Conservation (phyloP, 2,888 invertebrate species). For the Leucozona laternaria region DNA sequence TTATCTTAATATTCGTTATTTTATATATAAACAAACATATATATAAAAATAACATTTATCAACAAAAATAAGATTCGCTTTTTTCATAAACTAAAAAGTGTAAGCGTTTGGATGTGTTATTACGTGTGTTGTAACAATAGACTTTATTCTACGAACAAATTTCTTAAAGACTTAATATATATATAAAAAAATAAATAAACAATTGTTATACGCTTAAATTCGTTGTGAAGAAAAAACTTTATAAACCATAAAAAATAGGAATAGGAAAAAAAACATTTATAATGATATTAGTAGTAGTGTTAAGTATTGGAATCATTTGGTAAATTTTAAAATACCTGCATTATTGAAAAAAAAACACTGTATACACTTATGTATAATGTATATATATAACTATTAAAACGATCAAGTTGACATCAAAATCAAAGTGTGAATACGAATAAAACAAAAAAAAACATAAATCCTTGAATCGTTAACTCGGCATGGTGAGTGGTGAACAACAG, state of each 20-base stretch:
- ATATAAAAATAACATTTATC: conserved; percentile 22
- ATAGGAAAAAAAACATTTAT: not conserved
- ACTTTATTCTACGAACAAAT: conserved; percentile 27
- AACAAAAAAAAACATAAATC: not conserved
- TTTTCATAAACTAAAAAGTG: not conserved
- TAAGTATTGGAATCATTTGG: not conserved
- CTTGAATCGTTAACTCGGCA: conserved; percentile 51
- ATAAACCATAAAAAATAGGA: conserved; percentile 3
- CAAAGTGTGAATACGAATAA: not conserved
- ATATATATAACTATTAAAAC: not conserved
- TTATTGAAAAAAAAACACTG: conserved; percentile 13
- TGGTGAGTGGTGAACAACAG: conserved; percentile 73
- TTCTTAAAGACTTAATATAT: conserved; percentile 42
- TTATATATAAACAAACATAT: conserved; percentile 13
- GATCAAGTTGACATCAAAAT: not conserved
- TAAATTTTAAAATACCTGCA: not conserved
- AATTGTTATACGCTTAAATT: conserved; percentile 55
- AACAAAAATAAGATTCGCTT: not conserved
- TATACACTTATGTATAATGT: not conserved
- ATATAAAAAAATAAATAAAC: conserved; percentile 2
- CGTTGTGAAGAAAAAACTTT: conserved; percentile 42
- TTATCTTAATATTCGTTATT: conserved; percentile 19
- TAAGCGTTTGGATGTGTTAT: conserved; percentile 1
- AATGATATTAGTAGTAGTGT: conserved; percentile 11
- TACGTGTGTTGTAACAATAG: conserved; percentile 8